Conservation (phyloP, 1,140 invertebrate species). For the Pseudoatta argentina region DNA sequence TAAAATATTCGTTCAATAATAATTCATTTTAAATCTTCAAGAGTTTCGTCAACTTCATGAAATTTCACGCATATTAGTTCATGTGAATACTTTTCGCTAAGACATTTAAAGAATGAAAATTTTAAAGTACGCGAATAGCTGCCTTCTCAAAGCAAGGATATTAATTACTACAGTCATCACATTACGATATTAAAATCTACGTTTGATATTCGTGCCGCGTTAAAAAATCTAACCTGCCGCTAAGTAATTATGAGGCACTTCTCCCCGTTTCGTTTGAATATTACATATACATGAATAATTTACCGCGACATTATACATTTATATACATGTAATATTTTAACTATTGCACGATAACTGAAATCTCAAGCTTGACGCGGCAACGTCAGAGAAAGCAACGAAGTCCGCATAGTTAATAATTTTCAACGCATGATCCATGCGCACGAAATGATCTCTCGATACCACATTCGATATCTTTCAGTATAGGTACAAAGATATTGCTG, state of each 20-base stretch:
- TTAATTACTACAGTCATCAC: constrained; percentile 21
- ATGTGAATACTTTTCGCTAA: constrained; percentile 1
- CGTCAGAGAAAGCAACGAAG: not conserved
- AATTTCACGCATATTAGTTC: constrained; percentile 1
- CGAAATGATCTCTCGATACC: not conserved
- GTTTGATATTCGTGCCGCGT: constrained; percentile 2
- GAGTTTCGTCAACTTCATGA: not conserved
- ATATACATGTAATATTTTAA: constrained; percentile 17
- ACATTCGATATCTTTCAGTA: constrained; percentile 14
- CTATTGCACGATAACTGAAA: constrained; percentile 2
- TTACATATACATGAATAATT: constrained; percentile 8
- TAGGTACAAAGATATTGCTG: constrained; percentile 32
- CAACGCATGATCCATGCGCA: constrained; percentile 3
- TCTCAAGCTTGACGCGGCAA: not conserved
- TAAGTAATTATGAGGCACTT: constrained; percentile 17
- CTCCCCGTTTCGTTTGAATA: not conserved
- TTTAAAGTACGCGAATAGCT: not conserved
- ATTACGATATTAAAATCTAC: not conserved
- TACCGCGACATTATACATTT: not conserved
- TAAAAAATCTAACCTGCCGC: not conserved
- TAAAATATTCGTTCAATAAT: constrained; percentile 5
- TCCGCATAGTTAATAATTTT: constrained; percentile 3
- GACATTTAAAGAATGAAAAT: not conserved
- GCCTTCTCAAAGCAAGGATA: not conserved
- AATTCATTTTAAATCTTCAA: not conserved